phyloP scores from a whole-genome alignment of 2,797 vertebrate species.

The Diplodus sargus region DNA sequence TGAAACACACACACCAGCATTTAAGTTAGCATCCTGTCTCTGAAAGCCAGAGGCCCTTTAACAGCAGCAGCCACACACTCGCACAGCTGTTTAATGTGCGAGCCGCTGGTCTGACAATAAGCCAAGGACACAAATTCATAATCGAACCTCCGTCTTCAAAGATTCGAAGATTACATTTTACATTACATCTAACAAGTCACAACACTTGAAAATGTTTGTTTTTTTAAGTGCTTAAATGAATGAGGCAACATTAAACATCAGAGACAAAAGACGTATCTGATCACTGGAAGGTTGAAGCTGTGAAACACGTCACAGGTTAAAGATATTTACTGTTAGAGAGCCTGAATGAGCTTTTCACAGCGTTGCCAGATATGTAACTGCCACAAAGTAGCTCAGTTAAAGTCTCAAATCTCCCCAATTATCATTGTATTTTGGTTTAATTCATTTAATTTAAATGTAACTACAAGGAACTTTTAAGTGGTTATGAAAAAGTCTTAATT shows the following conservation, averaged over 20 bases:
- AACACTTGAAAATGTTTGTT: background rate
- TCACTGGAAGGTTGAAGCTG: background rate
- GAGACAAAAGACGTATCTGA: constrained; percentile 1
- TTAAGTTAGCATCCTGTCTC: constrained; percentile 28
- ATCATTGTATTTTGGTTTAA: background rate
- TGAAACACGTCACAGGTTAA: background rate
- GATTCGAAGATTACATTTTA: constrained; percentile 2
- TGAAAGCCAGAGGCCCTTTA: constrained; percentile 31
- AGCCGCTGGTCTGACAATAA: background rate
- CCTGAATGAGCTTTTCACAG: background rate
- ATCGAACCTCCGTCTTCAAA: background rate
- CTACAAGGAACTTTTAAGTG: too few relatives aligned
- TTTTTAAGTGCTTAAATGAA: constrained; percentile 34
- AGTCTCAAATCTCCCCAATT: background rate
- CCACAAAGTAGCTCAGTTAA: background rate
- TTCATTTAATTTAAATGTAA: too few relatives aligned
- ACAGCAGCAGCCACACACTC: constrained; percentile 27
- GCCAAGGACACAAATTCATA: too few relatives aligned
- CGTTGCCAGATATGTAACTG: constrained; percentile 2
- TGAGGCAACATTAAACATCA: constrained; percentile 27
- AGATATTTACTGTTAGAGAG: background rate
- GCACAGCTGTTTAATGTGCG: constrained; percentile 3
- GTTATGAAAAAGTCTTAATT: too few relatives aligned
- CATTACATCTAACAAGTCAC: constrained; percentile 37
- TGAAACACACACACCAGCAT: constrained; percentile 36